Percentiles rank a stretch among this genome's conserved stretches.
phyloP scores from a whole-genome alignment of 2,888 invertebrate species.

The Papilio elwesi region DNA sequence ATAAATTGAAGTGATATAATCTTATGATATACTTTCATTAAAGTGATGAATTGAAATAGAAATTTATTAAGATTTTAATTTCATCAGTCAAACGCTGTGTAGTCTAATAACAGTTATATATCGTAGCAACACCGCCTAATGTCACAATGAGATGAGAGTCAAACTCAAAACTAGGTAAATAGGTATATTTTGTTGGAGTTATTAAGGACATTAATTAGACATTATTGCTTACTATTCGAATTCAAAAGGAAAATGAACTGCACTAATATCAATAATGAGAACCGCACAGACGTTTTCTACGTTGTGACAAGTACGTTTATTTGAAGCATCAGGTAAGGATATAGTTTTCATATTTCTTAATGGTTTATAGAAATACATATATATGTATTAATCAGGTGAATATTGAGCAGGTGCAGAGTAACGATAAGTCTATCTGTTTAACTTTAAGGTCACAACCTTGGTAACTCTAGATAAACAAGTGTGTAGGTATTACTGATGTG shows the following conservation, averaged over 20 bases:
- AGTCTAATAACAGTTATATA: neutral
- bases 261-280: conserved; percentile 5
- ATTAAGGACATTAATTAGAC: neutral
- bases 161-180: too few relatives aligned
- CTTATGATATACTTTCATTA: too few relatives aligned
- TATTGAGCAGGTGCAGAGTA: neutral
- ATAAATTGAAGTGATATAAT: too few relatives aligned
- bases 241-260: neutral
- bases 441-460: conserved; percentile 23
- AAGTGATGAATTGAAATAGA: too few relatives aligned
- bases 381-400: neutral
- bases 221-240: neutral
- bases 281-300: neutral
- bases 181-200: neutral
- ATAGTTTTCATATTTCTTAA: conserved; percentile 1
- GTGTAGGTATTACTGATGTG: conserved; percentile 16
- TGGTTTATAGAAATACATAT: neutral
- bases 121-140: conserved; percentile 6
- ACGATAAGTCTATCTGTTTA: neutral
- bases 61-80: too few relatives aligned
- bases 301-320: neutral
- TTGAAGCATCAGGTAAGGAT: conserved; percentile 13
- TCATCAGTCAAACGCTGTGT: too few relatives aligned
- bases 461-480: conserved; percentile 26
- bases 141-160: neutral